phyloP scores from a whole-genome alignment of 2,888 invertebrate species.

The Troides aeacus region DNA sequence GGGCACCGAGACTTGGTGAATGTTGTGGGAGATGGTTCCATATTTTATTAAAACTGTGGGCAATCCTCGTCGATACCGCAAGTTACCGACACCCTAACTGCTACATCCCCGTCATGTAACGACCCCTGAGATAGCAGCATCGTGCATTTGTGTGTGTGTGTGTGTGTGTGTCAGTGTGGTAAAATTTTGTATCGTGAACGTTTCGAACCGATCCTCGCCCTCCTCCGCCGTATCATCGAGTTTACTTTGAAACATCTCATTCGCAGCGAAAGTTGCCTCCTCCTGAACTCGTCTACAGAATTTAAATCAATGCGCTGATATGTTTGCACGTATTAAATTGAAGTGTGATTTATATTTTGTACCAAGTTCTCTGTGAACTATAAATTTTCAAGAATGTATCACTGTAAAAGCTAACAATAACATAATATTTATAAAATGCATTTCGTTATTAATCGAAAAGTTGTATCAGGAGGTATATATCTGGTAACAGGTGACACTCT shows the following conservation, averaged over 20 bases:
- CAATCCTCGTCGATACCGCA: background rate
- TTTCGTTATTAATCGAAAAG: no score
- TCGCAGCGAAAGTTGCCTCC: slow-evolving; percentile 10
- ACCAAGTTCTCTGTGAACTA: background rate
- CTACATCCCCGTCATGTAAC: background rate
- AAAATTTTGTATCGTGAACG: slow-evolving; percentile 6
- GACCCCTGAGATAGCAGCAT: background rate
- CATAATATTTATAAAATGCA: no score
- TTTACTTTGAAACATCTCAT: slow-evolving; percentile 6
- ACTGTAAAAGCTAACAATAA: background rate
- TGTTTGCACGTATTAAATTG: background rate
- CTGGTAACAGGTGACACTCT: no score
- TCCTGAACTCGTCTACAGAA: background rate
- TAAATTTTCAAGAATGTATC: background rate
- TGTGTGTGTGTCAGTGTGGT: slow-evolving; percentile 5
- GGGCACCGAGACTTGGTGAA: background rate
- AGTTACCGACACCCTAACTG: background rate
- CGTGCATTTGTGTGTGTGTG: background rate
- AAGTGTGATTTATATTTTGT: background rate
- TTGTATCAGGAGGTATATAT: no score
- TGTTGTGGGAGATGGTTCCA: background rate
- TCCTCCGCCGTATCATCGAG: slow-evolving; percentile 11
- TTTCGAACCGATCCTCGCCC: slow-evolving; percentile 5
- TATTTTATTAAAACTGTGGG: background rate
- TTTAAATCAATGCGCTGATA: slow-evolving; percentile 2